phyloP scores from a whole-genome alignment of 2,888 invertebrate genomes.

The Mimumesa dahlbomi region DNA sequence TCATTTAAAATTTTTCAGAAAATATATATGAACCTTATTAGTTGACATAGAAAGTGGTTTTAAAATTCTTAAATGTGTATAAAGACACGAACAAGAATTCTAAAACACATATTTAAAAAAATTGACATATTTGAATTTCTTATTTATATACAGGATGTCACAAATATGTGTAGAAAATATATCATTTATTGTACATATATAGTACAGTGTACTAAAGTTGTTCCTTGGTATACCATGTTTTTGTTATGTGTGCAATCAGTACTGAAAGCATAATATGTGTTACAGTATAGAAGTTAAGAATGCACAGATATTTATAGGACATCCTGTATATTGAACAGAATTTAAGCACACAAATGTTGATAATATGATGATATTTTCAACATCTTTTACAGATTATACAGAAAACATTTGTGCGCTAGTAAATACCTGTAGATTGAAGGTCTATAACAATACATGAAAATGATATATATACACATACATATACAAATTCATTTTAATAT shows the following conservation, averaged over 20 bases:
- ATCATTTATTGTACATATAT: slow-evolving; percentile 23
- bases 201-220: slow-evolving; percentile 28
- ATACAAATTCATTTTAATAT: slow-evolving; percentile 12
- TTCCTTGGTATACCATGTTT: slow-evolving; percentile 9
- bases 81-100: slow-evolving; percentile 28
- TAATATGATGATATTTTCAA: slow-evolving; percentile 4
- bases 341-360: slow-evolving; percentile 53
- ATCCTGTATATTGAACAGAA: slow-evolving; percentile 46
- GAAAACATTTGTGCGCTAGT: slow-evolving; percentile 9
- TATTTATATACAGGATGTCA: slow-evolving; percentile 47
- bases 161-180: slow-evolving; percentile 40
- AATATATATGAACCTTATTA: slow-evolving; percentile 45
- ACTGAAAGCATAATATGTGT: slow-evolving; percentile 28
- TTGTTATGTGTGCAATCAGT: slow-evolving; percentile 16
- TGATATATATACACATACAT: slow-evolving; percentile 8
- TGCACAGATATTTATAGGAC: slow-evolving; percentile 30
- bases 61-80: slow-evolving; percentile 34
- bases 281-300: slow-evolving; percentile 16
- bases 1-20: slow-evolving; percentile 49
- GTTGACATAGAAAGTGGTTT: slow-evolving; percentile 36
- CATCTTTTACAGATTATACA: slow-evolving; percentile 7
- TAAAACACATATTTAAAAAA: slow-evolving; percentile 36
- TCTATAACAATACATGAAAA: slow-evolving; percentile 2
- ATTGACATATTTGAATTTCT: slow-evolving; percentile 35
- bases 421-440: slow-evolving; percentile 2